phyloP scores from a whole-genome alignment of 2,113 vertebrate species.

The Calidris pygmaea region DNA sequence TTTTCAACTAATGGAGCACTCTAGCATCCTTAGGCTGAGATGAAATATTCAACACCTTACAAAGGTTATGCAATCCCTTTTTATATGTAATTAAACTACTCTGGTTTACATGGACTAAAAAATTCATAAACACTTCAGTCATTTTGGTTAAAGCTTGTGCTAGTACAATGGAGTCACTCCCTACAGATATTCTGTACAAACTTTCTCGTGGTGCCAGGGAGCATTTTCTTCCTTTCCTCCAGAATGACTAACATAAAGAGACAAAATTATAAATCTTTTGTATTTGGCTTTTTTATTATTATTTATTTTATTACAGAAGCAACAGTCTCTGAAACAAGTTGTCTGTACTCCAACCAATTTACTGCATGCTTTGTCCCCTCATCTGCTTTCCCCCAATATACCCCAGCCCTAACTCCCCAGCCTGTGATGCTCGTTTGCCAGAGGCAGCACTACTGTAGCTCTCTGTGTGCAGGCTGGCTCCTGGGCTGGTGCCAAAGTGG shows the following conservation, averaged over 20 bases:
- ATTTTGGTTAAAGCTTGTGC: conserved; percentile 12
- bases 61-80: conserved; percentile 42
- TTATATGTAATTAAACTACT: conserved; percentile 43
- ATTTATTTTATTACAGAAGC: background rate
- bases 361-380: background rate
- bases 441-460: background rate
- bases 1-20: conserved; percentile 55
- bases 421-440: rapidly evolving
- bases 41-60: conserved; percentile 61
- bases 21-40: conserved; percentile 23
- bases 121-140: conserved; percentile 43
- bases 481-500: background rate
- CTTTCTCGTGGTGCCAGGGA: background rate
- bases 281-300: background rate
- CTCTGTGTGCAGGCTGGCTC: background rate
- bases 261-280: background rate
- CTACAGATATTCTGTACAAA: background rate
- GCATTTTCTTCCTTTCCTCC: background rate
- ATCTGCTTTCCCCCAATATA: background rate
- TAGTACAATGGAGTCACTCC: background rate
- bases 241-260: background rate
- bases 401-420: background rate
- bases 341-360: background rate
- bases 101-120: conserved; percentile 47
- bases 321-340: background rate